phyloP scores from a whole-genome alignment of 2,888 invertebrate species.

The Pachydiplax longipennis region DNA sequence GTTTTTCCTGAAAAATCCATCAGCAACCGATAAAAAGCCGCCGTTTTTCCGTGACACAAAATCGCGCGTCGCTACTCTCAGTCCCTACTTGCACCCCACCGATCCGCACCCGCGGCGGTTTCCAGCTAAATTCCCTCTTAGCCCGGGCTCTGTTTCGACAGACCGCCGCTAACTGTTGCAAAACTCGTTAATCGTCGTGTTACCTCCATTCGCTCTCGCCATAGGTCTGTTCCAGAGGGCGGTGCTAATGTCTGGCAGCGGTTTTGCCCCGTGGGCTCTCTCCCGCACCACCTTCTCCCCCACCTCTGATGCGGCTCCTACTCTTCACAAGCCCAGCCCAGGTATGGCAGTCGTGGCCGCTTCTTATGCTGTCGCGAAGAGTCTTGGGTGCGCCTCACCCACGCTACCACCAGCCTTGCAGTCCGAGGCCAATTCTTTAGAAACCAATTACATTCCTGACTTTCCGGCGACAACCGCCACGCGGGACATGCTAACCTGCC shows the following conservation, averaged over 20 bases:
- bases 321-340: not conserved
- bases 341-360: constrained; percentile 59
- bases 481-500: constrained; percentile 65
- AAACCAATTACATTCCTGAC: constrained; percentile 18
- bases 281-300: constrained; percentile 55
- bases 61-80: not conserved
- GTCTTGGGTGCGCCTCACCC: constrained; percentile 61
- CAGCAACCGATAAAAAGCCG: no score
- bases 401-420: not conserved
- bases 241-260: constrained; percentile 72
- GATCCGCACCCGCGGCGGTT: not conserved
- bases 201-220: constrained; percentile 33
- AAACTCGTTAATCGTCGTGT: constrained; percentile 10
- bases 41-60: no score
- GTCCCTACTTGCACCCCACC: not conserved
- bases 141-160: not conserved
- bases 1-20: no score
- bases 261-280: constrained; percentile 62
- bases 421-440: constrained; percentile 50
- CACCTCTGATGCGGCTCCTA: not conserved
- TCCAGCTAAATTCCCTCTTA: not conserved
- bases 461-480: constrained; percentile 50
- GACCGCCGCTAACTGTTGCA: not conserved
- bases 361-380: constrained; percentile 66
- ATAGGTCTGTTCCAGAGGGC: constrained; percentile 71